Base-by-base conservation (phyloP, 2,797 vertebrate species). In the Syngnathus rostellatus region DNA sequence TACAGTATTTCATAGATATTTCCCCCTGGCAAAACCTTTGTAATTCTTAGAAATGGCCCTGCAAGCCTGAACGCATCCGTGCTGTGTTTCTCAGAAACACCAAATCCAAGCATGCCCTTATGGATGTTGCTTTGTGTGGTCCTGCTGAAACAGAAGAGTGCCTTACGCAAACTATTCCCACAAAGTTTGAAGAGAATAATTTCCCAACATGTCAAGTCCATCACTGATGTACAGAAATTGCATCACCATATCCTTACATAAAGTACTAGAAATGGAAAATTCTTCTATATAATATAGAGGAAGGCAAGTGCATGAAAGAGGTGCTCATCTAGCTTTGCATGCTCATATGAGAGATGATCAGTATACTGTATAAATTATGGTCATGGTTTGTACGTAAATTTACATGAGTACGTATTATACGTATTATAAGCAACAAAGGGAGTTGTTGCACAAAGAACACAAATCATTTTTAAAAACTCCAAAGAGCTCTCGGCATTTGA, bases 1-100 rank as follows among this genome's bases (percentile, higher is more conserved):
- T 55, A 25, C 23, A 57, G 21, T 37, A 55, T 0, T 3, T 4
- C 5, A 55, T 31, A 3, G 54, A 82, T 70, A 74, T 63, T 68
- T 40, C 69, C 74, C 57, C 53, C 17, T 66, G 39, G 68, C 59
- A 64, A 55, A 75, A 72, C n/a, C 43, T 72, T 69, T 69, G 66
- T 72, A 37, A 67, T 71, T 77, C 68, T 72, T 21, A 25, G 58
- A 70, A 62, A 64, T 58, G 8, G 16, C 64, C n/a, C 59, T 17
- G 21, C 17, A 31, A 41, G 67, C 78, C 77, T 5, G 21, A 63
- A 72, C 71, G 63, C 67, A 63, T 69, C 40, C 2, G 50, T 66
- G 66, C 59, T 19, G 67, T 38, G 17, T 62, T 69, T 8, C 31
- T 73, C 37, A 64, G 62, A 71, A 57, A 25, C 39, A 48, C 45